Base-by-base conservation (phyloP, 2,888 invertebrate species). In the Mycalesis mineus region DNA sequence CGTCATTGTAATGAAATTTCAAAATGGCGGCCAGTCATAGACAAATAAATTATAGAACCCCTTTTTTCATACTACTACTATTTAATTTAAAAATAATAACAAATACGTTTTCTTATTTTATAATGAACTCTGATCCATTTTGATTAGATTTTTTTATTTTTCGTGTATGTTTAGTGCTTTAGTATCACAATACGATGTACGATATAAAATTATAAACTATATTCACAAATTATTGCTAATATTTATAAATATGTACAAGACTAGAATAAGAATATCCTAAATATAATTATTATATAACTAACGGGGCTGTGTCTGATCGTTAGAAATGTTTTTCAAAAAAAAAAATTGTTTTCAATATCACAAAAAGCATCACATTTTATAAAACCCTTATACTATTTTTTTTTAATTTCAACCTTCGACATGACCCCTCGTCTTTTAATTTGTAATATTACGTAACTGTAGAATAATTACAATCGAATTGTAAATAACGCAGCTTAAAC, bases 151-250 rank as follows among this genome's bases (percentile, higher is more conserved):
- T 17, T 22, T 11, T 22, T 44, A n/a, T 42, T n/a, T 7, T 22
- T 2, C 28, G n/a, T 7, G n/a, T 42, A n/a, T 44, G 17, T 9
- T 6, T 29, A 29, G 7, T 29, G 33, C 33, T 36, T 36, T 11
- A 36, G 4, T 13, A 45, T 13, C 6, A 5, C 7, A 22, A 42
- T 0, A 9, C 1, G 14, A 6, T 13, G 7, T 22, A 14, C 29
- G 13, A 9, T 14, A 9, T 22, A n/a, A 28, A 7, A 44, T 11
- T 44, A 15, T 17, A 9, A 9, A 15, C 15, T 14, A 45, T 31
- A 47, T 65, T 67, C 65, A 67, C 68, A 65, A 58, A 39, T 47
- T 42, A 53, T 11, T 15, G 33, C 36, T 57, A 55, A 17, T 39
- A 48, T 22, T 36, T 37, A 39, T 37, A 39, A 39, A 55, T 44